Base-by-base conservation (phyloP, 2,113 vertebrate species). In the Grallaria varia region DNA sequence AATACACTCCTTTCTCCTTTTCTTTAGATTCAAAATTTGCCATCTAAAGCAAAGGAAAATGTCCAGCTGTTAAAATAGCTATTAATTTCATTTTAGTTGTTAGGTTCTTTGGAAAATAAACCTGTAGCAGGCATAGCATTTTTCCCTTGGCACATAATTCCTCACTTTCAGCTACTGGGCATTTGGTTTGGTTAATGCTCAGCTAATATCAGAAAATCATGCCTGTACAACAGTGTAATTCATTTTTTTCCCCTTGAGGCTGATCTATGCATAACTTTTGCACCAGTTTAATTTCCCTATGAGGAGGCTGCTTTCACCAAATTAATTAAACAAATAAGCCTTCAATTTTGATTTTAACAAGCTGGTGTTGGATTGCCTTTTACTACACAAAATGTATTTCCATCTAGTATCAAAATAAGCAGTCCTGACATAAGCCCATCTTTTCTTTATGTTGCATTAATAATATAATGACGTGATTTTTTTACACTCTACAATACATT, bases 381-480 rank as follows among this genome's bases (percentile, higher is more conserved):
- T 62, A 74, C 5, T 20, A 87, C 17, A 85, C 3, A 82, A 83
- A 81, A 59, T 1, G 0, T 25, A 56, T 75, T 87, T 78, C 37
- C 12, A 6, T n/a, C 33, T 52, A 55, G 8, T 30, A 81, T 72
- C 18, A 78, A 81, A 78, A 64, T 44, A 59, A 71, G 11, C 6
- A 81, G 10, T 60, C 33, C 17, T 71, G 42, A 63, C 47, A 66
- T 2, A 76, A 66, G 3, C 2, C 10, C 1, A 0, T 19, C n/a
- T 77, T 77, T 80, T 55, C 16, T 66, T 74, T 76, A 20, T 69
- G 17, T 39, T 62, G 9, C 6, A n/a, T 28, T 74, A 59, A 33
- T 52, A 86, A 35, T 37, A 62, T 27, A 58, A 50, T 3, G 0
- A 0, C 35, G 56, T 20, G 7, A 0, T 0, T 1, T 35, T 84